Percentiles rank a stretch among this genome's conserved stretches.
Evolutionary conservation across 2,888 invertebrate genomes (phyloP).

Genomic region (Hyposoter didymator): DNA sequence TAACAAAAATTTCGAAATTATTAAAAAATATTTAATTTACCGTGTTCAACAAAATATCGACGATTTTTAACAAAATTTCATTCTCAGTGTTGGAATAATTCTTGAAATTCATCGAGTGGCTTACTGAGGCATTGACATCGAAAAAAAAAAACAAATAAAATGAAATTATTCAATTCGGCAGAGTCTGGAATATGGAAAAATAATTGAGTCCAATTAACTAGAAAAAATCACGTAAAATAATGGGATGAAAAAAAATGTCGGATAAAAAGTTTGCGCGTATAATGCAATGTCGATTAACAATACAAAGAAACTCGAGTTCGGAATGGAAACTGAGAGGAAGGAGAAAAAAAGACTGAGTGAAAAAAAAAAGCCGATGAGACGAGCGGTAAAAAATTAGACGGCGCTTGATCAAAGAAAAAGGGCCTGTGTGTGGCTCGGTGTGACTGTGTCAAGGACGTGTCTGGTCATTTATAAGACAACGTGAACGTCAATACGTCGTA

Average conservation of each 20-base stretch:
- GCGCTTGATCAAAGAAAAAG: slow-evolving; percentile 67
- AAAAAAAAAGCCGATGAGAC: slow-evolving; percentile 47
- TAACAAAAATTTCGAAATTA: too few relatives aligned
- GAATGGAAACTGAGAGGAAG: slow-evolving; percentile 29
- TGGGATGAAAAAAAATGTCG: background rate
- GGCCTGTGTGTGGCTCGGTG: slow-evolving; percentile 61
- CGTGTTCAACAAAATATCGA: too few relatives aligned
- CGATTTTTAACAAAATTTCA: too few relatives aligned
- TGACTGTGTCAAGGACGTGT: slow-evolving; percentile 69
- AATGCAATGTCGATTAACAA: slow-evolving; percentile 18
- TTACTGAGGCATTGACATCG: background rate
- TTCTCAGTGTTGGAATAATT: too few relatives aligned
- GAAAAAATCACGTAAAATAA: background rate
- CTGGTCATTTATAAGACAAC: slow-evolving; percentile 62
- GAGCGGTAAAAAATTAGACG: slow-evolving; percentile 64
- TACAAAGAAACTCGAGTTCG: slow-evolving; percentile 13
- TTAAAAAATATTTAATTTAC: too few relatives aligned
- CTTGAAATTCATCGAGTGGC: background rate
- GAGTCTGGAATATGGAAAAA: background rate
- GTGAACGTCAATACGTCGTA: slow-evolving; percentile 47
- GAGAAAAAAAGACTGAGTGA: slow-evolving; percentile 10
- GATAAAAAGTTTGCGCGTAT: background rate
- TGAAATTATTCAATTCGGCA: background rate
- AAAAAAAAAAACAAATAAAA: background rate
- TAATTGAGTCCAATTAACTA: background rate